Evolutionary conservation across 2,888 invertebrate species (phyloP).

Genomic region (Diachrysia chrysitis): DNA sequence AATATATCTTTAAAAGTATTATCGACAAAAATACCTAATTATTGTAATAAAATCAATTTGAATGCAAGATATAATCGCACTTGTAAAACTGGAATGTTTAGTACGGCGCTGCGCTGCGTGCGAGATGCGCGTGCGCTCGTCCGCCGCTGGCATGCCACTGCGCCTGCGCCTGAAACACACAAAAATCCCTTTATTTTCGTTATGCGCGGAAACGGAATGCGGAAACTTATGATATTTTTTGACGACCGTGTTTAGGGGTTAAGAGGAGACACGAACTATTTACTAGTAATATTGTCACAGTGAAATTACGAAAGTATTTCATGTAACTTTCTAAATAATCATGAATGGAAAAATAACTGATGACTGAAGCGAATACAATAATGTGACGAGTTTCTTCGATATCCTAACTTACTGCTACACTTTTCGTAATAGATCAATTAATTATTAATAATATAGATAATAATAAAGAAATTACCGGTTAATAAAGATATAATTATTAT

Average conservation of each 20-base stretch:
- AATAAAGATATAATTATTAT: too few species aligned
- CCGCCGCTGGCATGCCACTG: constrained; percentile 71
- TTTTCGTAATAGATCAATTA: too few species aligned
- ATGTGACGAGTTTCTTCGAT: too few species aligned
- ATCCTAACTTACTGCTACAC: too few species aligned
- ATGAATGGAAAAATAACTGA: too few species aligned
- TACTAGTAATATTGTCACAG: not conserved
- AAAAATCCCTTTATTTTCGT: constrained; percentile 61
- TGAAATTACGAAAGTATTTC: not conserved
- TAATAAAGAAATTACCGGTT: too few species aligned
- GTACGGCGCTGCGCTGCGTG: constrained; percentile 51
- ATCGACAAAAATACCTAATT: not conserved
- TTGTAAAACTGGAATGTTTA: constrained; percentile 56
- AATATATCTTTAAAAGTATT: not conserved
- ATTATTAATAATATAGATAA: too few species aligned
- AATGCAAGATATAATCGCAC: constrained; percentile 52
- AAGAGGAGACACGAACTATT: not conserved
- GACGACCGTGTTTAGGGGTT: constrained; percentile 17
- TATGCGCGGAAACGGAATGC: constrained; percentile 51
- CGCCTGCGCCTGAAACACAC: constrained; percentile 67
- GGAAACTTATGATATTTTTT: constrained; percentile 48
- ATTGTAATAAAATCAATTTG: constrained; percentile 45
- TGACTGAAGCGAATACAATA: too few species aligned
- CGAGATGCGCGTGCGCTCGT: constrained; percentile 60
- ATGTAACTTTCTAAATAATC: not conserved